phyloP scores from a whole-genome alignment of 2,888 invertebrate species.

The Lithophane ornitopus region DNA sequence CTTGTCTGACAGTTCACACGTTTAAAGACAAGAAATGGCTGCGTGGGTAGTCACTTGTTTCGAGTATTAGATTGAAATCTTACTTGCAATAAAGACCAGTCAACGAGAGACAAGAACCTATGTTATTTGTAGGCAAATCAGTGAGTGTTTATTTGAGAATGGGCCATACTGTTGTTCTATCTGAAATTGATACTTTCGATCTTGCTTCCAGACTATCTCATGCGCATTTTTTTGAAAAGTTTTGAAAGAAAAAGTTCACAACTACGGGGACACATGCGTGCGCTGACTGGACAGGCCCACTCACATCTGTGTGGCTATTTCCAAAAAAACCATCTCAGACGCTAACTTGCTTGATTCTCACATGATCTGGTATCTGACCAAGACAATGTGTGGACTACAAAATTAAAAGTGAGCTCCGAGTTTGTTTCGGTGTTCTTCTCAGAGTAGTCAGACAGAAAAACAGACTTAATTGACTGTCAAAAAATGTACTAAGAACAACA shows the following conservation, averaged over 20 bases:
- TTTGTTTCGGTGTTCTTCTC: too few relatives aligned
- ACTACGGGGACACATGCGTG: background rate
- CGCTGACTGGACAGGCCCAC: background rate
- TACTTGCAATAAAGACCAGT: conserved; percentile 59
- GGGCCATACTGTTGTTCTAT: conserved; percentile 18
- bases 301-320: background rate
- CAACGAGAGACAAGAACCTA: conserved; percentile 34
- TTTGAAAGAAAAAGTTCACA: background rate
- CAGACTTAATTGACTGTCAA: too few relatives aligned
- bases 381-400: too few relatives aligned
- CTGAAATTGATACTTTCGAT: conserved; percentile 34
- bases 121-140: conserved; percentile 62
- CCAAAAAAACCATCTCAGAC: background rate
- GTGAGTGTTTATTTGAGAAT: conserved; percentile 47
- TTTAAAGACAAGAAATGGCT: conserved; percentile 57
- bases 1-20: conserved; percentile 65
- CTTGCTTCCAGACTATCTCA: conserved; percentile 1
- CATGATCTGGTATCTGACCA: background rate
- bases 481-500: too few relatives aligned
- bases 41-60: conserved; percentile 63
- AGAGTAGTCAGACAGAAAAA: too few relatives aligned
- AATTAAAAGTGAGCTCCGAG: too few relatives aligned
- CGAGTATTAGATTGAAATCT: conserved; percentile 63
- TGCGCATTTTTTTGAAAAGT: background rate
- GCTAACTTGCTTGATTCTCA: background rate